A percentile compares a stretch with the other conserved stretches of the same genome.
Conservation (phyloP, 2,888 invertebrate species). For the Ophonus ardosiacus region DNA sequence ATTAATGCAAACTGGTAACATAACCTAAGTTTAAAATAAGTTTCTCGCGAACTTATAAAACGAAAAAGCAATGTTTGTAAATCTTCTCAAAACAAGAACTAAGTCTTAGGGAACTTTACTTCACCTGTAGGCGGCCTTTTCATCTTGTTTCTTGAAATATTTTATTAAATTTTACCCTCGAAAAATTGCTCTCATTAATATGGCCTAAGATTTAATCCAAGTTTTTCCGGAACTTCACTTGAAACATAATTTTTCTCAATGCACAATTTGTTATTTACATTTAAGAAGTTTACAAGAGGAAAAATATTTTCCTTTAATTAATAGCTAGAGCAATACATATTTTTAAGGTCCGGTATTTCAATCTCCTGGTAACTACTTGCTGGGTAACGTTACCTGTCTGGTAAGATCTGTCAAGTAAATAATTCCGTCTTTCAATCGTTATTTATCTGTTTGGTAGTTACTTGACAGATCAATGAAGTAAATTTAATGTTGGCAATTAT, state of each 20-base stretch:
- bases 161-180: neutral
- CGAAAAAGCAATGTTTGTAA: conserved; percentile 15
- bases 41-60: conserved; percentile 7
- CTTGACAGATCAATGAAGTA: no score
- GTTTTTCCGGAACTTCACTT: conserved; percentile 2
- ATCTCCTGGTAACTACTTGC: no score
- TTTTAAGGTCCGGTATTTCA: no score
- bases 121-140: neutral
- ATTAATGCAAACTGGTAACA: conserved; percentile 23
- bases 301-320: neutral
- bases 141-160: neutral
- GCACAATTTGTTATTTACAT: neutral
- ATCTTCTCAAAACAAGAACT: conserved; percentile 22
- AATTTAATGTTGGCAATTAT: no score
- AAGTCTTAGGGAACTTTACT: neutral
- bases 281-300: neutral
- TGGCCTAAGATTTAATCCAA: conserved; percentile 18
- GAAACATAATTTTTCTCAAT: neutral
- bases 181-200: conserved; percentile 34
- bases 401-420: no score
- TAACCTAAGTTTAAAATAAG: conserved; percentile 16
- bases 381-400: no score
- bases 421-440: no score
- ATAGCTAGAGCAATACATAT: neutral
- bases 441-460: no score